Evolutionary conservation across 2,113 vertebrate genomes (phyloP).

Genomic region (Gasterosteus nipponicus): DNA sequence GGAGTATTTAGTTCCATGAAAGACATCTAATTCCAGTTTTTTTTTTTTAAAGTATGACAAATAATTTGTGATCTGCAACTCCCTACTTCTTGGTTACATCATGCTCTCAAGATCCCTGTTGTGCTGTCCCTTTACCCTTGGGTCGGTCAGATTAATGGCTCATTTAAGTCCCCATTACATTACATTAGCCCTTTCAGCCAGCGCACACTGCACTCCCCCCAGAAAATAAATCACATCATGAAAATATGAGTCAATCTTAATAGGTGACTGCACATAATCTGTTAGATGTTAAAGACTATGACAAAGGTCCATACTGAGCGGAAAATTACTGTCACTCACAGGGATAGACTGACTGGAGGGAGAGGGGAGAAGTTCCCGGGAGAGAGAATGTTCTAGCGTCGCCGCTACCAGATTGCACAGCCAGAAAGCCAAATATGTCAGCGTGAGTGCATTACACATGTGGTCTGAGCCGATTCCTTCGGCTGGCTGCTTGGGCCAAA

Average conservation of each 20-base stretch:
- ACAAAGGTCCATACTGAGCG: constrained; percentile 63
- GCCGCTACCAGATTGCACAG: constrained; percentile 11
- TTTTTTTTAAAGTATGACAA: constrained; percentile 16
- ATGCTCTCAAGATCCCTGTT: constrained; percentile 35
- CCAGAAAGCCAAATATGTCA: constrained; percentile 10
- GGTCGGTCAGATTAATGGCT: constrained; percentile 73
- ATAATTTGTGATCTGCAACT: constrained; percentile 18
- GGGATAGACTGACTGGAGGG: constrained; percentile 44
- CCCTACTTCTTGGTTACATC: constrained; percentile 45
- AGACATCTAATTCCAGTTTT: constrained; percentile 12
- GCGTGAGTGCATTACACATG: constrained; percentile 33
- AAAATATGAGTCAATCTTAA: constrained; percentile 76
- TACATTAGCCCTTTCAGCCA: constrained; percentile 63
- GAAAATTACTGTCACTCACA: constrained; percentile 68
- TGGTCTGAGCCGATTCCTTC: constrained; percentile 37
- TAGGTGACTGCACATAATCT: constrained; percentile 71
- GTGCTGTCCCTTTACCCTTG: constrained; percentile 75
- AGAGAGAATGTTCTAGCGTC: constrained; percentile 17
- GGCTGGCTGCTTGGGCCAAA: constrained; percentile 51
- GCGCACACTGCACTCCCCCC: constrained; percentile 48
- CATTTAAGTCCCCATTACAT: constrained; percentile 76
- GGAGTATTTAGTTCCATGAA: constrained; percentile 11
- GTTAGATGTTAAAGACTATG: constrained; percentile 68
- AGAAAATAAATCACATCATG: constrained; percentile 71
- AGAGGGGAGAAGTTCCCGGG: constrained; percentile 15